Evolutionary conservation across 2,888 invertebrate genomes (phyloP), one percentile per base, ranked within the genome.

Genomic region (Steinernema hermaphroditum): DNA sequence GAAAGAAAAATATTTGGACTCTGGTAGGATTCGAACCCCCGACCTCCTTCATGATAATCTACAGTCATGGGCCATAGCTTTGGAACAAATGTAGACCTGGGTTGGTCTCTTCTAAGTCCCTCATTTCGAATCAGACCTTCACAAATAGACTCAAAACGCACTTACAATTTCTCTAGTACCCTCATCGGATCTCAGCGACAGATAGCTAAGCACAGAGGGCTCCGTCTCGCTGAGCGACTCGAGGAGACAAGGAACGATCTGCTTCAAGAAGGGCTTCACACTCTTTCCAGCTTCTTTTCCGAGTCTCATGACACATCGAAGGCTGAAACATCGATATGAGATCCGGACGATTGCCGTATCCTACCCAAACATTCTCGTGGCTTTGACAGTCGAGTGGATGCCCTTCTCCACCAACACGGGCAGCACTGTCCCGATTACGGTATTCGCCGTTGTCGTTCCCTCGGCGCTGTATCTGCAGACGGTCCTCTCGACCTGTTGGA

Each of bases 251-350:
- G 93, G 93, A 77, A 94, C 92, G 71, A 96, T 88, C 69, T 91
- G 90, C 0, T 92, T 90, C 70, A 95, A 89, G 88, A 94, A 93
- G 0, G 93, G 93, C 76, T 92, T 92, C 71, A 92, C 90, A 1
- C 90, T 89, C 0, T 94, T 93, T 22, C 88, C 88, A 2, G 94
- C 93, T 1, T 92, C 91, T 16, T 91, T 91, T 69, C 94, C 93
- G 83, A 95, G 90, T 86, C 93, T 92, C 0, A 94, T 92, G 50
- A 95, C 91, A 2, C 94, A 93, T 87, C 92, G 92, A 82, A 96
- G 89, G 85, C 93, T 93, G 80, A 19, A 77, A 72, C n/a, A 12
- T 68, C 69, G 19, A 41, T 41, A 8, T 2, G 16, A 29, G 2
- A 2, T 29, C 29, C 57, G n/a, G 8, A 16, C 19, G n/a, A n/a